Base-by-base conservation (phyloP, 2,797 vertebrate genomes). In the Sebastiscus tertius region DNA sequence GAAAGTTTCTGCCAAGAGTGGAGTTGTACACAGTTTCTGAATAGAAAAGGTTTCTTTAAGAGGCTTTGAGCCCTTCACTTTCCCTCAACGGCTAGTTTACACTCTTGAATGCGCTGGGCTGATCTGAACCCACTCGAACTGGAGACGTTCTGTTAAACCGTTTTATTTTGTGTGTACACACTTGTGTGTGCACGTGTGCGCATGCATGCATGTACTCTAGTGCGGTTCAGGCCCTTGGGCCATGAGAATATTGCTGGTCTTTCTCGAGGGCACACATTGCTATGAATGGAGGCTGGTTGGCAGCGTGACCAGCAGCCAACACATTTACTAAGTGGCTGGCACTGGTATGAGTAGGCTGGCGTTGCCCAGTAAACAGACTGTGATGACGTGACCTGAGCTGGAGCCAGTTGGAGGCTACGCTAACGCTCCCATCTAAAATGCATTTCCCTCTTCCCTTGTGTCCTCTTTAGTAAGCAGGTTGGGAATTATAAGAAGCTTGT, bases 241-340 rank as follows among this genome's bases (percentile, higher is more conserved):
- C 90, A 92, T 87, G 85, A 93, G 91, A 93, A 93, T 90, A 93
- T 94, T 88, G 81, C 83, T 39, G 82, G 72, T 84, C 87, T 93
- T 92, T 95, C 87, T 89, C 69, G 84, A 91, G 90, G 90, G 88
- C 89, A 29, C 65, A 86, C 88, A 89, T 93, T 87, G 90, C 93
- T 91, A 70, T 94, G 93, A 96, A 95, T 94, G 81, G 91, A 90
- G 77, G 70, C 82, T 82, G 77, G 75, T 79, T 86, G 93, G 92
- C 93, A 93, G 88, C 24, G 87, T 84, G 89, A 92, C 91, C 83
- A 87, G 81, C 88, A 92, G 91, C 90, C 92, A 88, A 82, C 90
- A 92, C 90, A 87, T 94, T 95, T 93, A 92, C 92, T 90, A 90
- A 94, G 94, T 89, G 90, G 88, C 92, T 95, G 95, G 94, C 94